A percentile compares a stretch with the other conserved stretches of the same genome.
phyloP scores from a whole-genome alignment of 2,797 vertebrate species.

The Notoglanidium macrostoma region DNA sequence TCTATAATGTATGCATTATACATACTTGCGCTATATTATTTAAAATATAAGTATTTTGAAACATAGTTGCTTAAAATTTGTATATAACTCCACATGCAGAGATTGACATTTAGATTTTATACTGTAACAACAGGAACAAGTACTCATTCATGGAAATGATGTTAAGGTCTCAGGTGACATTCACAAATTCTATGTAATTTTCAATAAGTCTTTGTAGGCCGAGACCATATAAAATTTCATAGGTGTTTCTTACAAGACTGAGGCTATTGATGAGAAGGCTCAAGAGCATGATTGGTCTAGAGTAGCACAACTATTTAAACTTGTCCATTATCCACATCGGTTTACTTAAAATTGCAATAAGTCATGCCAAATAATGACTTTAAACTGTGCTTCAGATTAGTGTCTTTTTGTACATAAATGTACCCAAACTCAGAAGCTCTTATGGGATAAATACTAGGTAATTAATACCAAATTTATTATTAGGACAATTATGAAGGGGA shows the following conservation, averaged over 20 bases:
- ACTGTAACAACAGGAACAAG: neutral
- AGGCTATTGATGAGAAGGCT: neutral
- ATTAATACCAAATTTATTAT: too few species aligned
- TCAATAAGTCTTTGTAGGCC: neutral
- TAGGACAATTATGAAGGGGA: neutral
- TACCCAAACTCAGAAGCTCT: neutral
- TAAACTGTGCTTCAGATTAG: neutral
- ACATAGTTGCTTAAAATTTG: too few species aligned
- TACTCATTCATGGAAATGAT: neutral
- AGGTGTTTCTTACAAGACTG: neutral
- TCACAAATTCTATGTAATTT: neutral
- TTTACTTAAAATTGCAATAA: neutral
- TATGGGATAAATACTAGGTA: neutral
- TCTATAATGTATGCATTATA: too few species aligned
- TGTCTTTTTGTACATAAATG: neutral
- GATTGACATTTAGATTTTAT: neutral
- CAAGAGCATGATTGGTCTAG: neutral
- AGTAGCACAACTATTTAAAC: neutral
- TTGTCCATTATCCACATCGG: neutral
- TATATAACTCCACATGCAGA: too few species aligned
- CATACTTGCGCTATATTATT: too few species aligned
- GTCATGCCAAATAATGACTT: neutral
- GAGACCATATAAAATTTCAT: neutral
- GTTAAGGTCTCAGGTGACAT: neutral
- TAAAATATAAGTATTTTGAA: too few species aligned